Percentiles rank a stretch among this genome's conserved stretches.
phyloP scores from a whole-genome alignment of 1,140 invertebrate species.

The Popillia japonica region DNA sequence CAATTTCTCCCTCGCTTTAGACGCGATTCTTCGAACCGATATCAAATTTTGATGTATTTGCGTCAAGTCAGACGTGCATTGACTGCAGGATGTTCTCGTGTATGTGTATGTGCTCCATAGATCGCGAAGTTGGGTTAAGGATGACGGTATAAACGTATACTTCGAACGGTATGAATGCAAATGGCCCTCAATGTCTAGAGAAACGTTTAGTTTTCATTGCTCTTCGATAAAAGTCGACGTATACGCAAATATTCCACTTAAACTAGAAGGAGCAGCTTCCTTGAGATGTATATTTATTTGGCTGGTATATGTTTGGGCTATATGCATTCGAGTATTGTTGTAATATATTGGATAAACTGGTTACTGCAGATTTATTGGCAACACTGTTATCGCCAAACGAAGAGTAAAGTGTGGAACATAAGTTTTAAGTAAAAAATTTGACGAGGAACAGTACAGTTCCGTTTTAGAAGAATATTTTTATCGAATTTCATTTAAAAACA shows the following conservation, averaged over 20 bases:
- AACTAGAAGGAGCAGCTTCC: too few relatives aligned
- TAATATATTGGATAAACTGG: too few relatives aligned
- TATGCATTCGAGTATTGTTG: too few relatives aligned
- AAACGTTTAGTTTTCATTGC: conserved; percentile 6
- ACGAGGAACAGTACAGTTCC: too few relatives aligned
- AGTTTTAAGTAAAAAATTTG: too few relatives aligned
- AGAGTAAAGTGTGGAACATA: too few relatives aligned
- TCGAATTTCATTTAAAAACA: too few relatives aligned
- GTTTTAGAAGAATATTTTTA: too few relatives aligned
- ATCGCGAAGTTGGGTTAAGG: not conserved
- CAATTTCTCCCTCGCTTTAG: not conserved
- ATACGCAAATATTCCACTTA: not conserved
- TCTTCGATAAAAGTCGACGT: not conserved
- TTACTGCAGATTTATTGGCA: too few relatives aligned
- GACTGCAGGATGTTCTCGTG: not conserved
- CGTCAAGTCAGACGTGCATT: conserved; percentile 2
- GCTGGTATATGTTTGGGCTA: too few relatives aligned
- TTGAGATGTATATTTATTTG: too few relatives aligned
- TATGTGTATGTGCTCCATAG: not conserved
- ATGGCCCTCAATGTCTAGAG: not conserved
- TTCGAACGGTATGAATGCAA: not conserved
- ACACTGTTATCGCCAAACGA: too few relatives aligned
- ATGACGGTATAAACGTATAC: not conserved
- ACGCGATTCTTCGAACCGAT: not conserved
- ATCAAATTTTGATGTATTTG: conserved; percentile 15